Conservation (phyloP, 2,888 invertebrate genomes). For the Phytoseiulus persimilis region DNA sequence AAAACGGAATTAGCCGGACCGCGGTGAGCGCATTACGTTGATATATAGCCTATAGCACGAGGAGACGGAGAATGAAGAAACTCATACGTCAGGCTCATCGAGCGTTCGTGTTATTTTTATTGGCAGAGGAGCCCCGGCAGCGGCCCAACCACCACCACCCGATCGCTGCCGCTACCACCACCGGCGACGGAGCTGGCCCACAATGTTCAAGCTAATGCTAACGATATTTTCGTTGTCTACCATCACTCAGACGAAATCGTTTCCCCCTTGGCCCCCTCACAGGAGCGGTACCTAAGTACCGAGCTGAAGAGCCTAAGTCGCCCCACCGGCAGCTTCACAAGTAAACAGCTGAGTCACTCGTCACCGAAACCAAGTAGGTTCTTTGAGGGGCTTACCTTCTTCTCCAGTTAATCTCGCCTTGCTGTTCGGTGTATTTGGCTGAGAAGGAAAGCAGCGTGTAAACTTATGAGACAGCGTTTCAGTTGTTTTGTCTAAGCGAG, state of each 20-base stretch:
- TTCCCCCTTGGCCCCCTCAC: neutral
- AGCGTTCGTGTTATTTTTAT: neutral
- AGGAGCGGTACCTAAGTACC: neutral
- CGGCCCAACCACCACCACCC: neutral
- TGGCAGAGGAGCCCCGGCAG: neutral
- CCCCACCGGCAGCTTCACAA: neutral
- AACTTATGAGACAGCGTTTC: neutral
- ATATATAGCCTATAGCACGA: neutral
- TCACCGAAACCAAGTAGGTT: neutral
- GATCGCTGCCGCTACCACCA: neutral
- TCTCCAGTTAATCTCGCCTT: neutral
- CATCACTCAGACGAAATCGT: neutral
- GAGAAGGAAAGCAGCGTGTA: neutral
- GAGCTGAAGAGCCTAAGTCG: neutral
- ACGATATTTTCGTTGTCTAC: conserved; percentile 5
- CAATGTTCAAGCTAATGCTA: neutral
- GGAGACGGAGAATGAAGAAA: neutral
- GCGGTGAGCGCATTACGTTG: neutral
- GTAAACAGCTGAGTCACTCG: conserved; percentile 5
- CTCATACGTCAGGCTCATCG: conserved; percentile 5
- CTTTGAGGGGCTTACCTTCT: neutral
- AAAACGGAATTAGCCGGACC: neutral
- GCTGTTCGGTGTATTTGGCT: neutral
- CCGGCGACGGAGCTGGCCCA: neutral
- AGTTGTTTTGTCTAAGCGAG: neutral